phyloP scores from a whole-genome alignment of 1,140 invertebrate genomes.

The Galleria mellonella region DNA sequence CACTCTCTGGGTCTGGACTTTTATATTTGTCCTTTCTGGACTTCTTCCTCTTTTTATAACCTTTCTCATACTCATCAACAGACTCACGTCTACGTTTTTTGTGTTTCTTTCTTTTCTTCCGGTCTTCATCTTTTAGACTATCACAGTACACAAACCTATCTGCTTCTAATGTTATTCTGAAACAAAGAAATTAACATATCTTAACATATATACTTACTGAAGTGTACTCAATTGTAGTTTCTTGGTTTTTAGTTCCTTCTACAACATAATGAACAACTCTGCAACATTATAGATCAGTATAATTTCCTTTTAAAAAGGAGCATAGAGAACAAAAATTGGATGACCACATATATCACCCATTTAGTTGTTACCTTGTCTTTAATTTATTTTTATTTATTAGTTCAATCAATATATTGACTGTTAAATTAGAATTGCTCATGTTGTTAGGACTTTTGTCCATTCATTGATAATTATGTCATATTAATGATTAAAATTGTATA shows the following conservation, averaged over 20 bases:
- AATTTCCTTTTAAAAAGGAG: not conserved
- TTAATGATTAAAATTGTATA: not conserved
- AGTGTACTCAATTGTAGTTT: conserved; percentile 3
- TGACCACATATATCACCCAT: too few relatives aligned
- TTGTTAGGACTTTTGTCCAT: not conserved
- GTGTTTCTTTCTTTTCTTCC: conserved; percentile 70
- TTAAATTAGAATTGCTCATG: conserved; percentile 6
- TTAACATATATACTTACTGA: conserved; percentile 42
- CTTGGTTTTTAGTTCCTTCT: conserved; percentile 13
- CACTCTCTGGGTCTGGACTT: conserved; percentile 46
- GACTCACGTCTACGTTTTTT: conserved; percentile 63
- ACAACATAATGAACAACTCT: conserved; percentile 34
- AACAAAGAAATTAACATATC: conserved; percentile 27
- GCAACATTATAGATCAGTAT: conserved; percentile 18
- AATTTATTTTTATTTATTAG: not conserved
- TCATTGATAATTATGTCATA: not conserved
- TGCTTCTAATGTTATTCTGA: conserved; percentile 30
- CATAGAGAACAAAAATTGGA: too few relatives aligned
- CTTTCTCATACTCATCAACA: conserved; percentile 39
- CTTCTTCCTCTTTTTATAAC: conserved; percentile 44
- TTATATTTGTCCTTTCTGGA: conserved; percentile 45
- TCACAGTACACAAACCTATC: conserved; percentile 33
- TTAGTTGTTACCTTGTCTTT: too few relatives aligned
- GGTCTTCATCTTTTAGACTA: conserved; percentile 36
- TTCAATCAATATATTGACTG: conserved; percentile 14